phyloP scores from a whole-genome alignment of 2,888 invertebrate species.

The Spodoptera littoralis region DNA sequence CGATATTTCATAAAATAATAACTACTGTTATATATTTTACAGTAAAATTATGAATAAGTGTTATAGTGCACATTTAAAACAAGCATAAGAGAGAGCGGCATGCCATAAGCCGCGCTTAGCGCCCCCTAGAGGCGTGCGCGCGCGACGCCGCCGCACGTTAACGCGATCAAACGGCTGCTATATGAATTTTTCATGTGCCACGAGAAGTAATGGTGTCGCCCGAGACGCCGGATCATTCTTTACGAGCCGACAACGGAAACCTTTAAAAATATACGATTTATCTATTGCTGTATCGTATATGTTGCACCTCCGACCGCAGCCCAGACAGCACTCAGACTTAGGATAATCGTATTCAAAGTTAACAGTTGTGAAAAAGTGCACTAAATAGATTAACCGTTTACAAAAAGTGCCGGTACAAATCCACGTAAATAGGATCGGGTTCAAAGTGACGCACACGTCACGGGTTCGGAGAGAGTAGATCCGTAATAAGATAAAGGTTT shows the following conservation, averaged over 20 bases:
- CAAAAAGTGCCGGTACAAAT: conserved; percentile 37
- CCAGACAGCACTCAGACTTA: conserved; percentile 39
- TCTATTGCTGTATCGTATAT: conserved; percentile 53
- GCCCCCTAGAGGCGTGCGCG: conserved; percentile 76
- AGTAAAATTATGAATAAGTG: conserved; percentile 62
- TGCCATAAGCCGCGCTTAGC: conserved; percentile 71
- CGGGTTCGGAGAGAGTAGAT: conserved; percentile 64
- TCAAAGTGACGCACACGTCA: conserved; percentile 58
- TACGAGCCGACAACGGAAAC: conserved; percentile 84
- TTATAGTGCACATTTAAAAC: conserved; percentile 62
- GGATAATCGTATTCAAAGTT: conserved; percentile 29
- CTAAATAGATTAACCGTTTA: conserved; percentile 45
- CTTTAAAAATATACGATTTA: conserved; percentile 81
- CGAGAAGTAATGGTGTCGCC: conserved; percentile 84
- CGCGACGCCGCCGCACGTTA: conserved; percentile 73
- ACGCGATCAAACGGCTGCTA: conserved; percentile 79
- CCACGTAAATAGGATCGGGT: conserved; percentile 52
- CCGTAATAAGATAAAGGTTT: conserved; percentile 87
- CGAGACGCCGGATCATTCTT: conserved; percentile 86
- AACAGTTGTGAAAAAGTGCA: conserved; percentile 20
- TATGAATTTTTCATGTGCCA: conserved; percentile 87
- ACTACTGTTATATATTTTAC: conserved; percentile 42
- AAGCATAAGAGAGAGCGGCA: conserved; percentile 52
- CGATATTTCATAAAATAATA: conserved; percentile 42
- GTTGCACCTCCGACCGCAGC: conserved; percentile 23